Percentiles rank a stretch among this genome's conserved stretches.
These are phyloP conservation scores for Equus quagga DNA, from an alignment of 2,113 vertebrate genomes.

Conservation along the genomic window DNA sequence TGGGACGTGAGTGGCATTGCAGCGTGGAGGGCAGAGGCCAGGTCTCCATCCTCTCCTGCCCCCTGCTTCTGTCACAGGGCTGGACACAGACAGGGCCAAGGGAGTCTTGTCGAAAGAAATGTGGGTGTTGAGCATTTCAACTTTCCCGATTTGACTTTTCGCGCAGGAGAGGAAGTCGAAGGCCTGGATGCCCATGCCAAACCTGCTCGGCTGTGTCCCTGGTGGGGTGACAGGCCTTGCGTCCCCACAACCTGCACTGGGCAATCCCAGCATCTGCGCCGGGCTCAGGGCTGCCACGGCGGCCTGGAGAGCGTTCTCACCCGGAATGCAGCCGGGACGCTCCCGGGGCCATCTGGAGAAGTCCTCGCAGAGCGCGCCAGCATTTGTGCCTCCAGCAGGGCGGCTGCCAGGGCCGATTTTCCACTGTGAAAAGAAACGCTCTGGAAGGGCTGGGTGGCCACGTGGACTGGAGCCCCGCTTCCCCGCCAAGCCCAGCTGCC, in stretches of 20 bases:
- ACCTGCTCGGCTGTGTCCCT: background rate
- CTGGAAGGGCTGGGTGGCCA: background rate
- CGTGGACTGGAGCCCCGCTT: background rate
- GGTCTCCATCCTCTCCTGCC: background rate
- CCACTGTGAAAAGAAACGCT: background rate
- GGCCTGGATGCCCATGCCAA: background rate
- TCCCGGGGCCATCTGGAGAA: background rate
- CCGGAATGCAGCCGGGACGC: accelerated
- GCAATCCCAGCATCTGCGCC: accelerated
- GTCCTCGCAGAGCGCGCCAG: background rate
- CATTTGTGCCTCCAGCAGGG: background rate
- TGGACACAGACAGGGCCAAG: background rate
- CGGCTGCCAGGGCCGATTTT: background rate
- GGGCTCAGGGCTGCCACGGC: accelerated
- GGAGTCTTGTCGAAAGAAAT: background rate
- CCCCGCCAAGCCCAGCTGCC: background rate
- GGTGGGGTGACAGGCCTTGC: accelerated
- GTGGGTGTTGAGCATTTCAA: background rate
- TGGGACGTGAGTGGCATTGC: background rate
- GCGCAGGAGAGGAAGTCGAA: background rate
- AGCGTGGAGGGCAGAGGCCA: accelerated
- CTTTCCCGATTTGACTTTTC: accelerated
- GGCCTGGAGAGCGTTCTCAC: accelerated
- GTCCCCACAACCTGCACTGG: accelerated
- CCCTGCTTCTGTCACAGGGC: background rate